phyloP scores from a whole-genome alignment of 2,888 invertebrate species.

The Amblyteles armatorius region DNA sequence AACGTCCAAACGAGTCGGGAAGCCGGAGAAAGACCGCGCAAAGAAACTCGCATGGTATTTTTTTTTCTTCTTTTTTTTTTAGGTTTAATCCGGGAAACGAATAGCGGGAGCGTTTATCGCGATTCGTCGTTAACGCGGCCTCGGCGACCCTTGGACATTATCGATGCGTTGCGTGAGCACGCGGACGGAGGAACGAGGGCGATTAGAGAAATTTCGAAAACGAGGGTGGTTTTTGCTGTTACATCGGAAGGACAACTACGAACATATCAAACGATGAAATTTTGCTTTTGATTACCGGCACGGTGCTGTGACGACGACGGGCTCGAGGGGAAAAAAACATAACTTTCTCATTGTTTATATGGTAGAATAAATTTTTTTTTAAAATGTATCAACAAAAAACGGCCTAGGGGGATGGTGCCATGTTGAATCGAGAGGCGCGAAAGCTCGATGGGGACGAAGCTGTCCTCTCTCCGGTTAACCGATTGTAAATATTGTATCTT shows the following conservation, averaged over 20 bases:
- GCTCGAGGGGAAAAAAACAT: constrained; percentile 19
- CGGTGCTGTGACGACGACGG: not conserved
- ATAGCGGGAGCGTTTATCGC: constrained; percentile 23
- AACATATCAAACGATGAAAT: constrained; percentile 63
- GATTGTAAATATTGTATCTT: constrained; percentile 79
- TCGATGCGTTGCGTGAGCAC: constrained; percentile 6
- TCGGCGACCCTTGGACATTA: constrained; percentile 2
- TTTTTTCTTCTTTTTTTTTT: not conserved
- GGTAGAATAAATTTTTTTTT: constrained; percentile 16
- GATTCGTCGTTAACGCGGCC: constrained; percentile 10
- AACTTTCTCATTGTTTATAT: constrained; percentile 29
- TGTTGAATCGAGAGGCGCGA: constrained; percentile 47
- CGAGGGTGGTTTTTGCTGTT: constrained; percentile 7
- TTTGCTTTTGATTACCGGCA: constrained; percentile 13
- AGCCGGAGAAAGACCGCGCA: constrained; percentile 9
- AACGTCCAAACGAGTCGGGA: constrained; percentile 10
- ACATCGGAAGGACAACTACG: constrained; percentile 41
- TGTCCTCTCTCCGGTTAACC: constrained; percentile 33
- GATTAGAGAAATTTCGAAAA: not conserved
- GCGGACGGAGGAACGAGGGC: not conserved
- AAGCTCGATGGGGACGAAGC: constrained; percentile 23
- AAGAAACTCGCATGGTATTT: constrained; percentile 8
- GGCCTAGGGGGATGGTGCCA: constrained; percentile 54
- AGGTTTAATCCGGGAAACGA: constrained; percentile 1
- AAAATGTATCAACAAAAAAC: not conserved